These are phyloP conservation scores for Phalloptychus januarius DNA, from an alignment of 2,797 vertebrate species.

Conservation along the genomic window DNA sequence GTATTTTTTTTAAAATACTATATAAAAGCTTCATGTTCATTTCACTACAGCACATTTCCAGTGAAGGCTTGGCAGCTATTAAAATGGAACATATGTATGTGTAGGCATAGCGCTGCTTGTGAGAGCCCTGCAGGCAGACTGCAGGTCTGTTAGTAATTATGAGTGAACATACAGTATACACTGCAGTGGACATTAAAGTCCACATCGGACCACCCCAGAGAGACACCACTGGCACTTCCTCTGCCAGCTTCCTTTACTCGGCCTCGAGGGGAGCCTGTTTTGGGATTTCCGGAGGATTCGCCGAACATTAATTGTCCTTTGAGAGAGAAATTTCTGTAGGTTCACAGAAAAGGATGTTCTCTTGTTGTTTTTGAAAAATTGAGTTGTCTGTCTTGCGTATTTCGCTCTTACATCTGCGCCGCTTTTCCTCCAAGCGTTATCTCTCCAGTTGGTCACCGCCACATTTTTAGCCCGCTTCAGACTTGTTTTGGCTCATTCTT, in stretches of 20 bases:
- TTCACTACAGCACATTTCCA: slow-evolving; percentile 47
- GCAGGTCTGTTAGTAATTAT: slow-evolving; percentile 78
- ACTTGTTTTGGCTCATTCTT: slow-evolving; percentile 22
- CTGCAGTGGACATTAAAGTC: slow-evolving; percentile 73
- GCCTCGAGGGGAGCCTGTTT: slow-evolving; percentile 42
- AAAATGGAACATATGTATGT: slow-evolving; percentile 70
- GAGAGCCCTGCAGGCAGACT: slow-evolving; percentile 62
- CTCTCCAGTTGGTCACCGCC: neutral
- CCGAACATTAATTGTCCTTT: slow-evolving; percentile 52
- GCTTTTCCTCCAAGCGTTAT: neutral
- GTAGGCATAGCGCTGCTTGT: slow-evolving; percentile 63
- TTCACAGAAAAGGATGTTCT: slow-evolving; percentile 2
- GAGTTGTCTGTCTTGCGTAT: neutral
- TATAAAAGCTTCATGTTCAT: slow-evolving; percentile 18
- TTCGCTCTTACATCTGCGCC: slow-evolving; percentile 7
- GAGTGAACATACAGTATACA: slow-evolving; percentile 73
- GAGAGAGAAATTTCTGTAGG: slow-evolving; percentile 35
- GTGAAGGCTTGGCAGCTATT: slow-evolving; percentile 62
- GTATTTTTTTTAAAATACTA: slow-evolving; percentile 8
- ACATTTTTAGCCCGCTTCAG: slow-evolving; percentile 21
- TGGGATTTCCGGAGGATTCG: slow-evolving; percentile 66
- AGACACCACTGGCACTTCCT: slow-evolving; percentile 73
- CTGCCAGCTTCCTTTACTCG: slow-evolving; percentile 39
- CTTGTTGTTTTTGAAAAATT: neutral
- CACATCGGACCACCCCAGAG: slow-evolving; percentile 75